These are phyloP conservation scores for Balearica regulorum DNA, from an alignment of 2,797 vertebrate species.

Conservation along the genomic window DNA sequence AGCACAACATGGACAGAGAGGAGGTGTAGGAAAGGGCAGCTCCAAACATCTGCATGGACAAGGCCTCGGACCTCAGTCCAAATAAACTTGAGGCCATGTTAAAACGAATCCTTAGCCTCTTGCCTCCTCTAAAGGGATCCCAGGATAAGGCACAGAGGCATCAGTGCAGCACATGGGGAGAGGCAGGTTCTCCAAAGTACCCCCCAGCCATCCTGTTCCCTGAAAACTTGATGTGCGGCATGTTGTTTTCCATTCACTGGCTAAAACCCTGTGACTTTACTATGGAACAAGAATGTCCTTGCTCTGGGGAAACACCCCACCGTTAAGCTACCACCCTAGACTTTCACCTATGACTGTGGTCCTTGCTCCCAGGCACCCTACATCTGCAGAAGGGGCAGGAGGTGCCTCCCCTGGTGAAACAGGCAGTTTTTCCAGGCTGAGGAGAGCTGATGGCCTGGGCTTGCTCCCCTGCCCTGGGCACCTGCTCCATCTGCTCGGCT, in stretches of 20 bases:
- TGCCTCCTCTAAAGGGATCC: not conserved
- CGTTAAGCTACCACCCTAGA: not conserved
- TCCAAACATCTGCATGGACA: not conserved
- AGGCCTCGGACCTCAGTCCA: not conserved
- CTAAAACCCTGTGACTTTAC: not conserved
- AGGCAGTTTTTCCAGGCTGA: not conserved
- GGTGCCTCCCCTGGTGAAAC: not conserved
- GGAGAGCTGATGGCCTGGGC: not conserved
- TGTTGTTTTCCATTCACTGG: not conserved
- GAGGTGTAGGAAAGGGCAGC: not conserved
- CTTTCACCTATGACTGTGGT: not conserved
- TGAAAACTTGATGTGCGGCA: not conserved
- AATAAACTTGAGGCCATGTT: not conserved
- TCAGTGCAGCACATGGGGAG: fast-evolving
- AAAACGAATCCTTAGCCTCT: not conserved
- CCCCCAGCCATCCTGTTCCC: not conserved
- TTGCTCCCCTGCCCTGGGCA: not conserved
- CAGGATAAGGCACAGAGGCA: not conserved
- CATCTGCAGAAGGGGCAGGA: not conserved
- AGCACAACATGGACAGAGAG: not conserved
- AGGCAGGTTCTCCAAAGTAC: not conserved
- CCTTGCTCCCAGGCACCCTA: not conserved
- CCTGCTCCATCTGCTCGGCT: not conserved
- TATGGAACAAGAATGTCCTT: not conserved
- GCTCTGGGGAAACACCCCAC: not conserved